Evolutionary conservation across 2,888 invertebrate genomes (phyloP).

Genomic region (Tenodera sinensis): DNA sequence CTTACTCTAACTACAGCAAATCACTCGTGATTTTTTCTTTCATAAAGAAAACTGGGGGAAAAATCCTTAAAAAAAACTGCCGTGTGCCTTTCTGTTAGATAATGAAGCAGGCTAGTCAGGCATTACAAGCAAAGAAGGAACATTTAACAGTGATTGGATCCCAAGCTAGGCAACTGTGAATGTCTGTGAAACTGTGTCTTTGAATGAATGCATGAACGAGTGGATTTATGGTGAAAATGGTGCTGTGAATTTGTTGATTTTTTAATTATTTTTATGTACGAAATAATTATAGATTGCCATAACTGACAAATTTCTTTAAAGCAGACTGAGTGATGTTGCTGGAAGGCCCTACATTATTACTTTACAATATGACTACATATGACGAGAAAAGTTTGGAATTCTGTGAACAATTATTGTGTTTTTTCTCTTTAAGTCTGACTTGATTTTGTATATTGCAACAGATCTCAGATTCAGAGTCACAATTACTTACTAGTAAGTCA

Average conservation of each 20-base stretch:
- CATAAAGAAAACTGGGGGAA: neutral
- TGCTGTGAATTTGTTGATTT: slow-evolving; percentile 20
- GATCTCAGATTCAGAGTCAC: neutral
- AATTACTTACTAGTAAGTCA: too few species aligned
- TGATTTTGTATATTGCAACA: neutral
- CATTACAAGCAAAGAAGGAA: neutral
- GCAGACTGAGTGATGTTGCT: neutral
- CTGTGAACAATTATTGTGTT: too few species aligned
- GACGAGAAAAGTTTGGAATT: neutral
- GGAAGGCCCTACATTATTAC: neutral
- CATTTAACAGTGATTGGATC: neutral
- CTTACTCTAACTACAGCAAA: neutral
- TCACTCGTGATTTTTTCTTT: neutral
- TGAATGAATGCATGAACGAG: neutral
- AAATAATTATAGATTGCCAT: neutral
- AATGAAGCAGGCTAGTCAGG: slow-evolving; percentile 20
- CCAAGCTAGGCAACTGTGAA: neutral
- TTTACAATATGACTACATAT: neutral
- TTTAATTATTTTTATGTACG: neutral
- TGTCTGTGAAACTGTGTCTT: neutral
- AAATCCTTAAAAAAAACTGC: neutral
- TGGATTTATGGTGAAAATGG: slow-evolving; percentile 6
- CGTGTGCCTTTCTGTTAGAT: slow-evolving; percentile 19
- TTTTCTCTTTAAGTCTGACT: neutral
- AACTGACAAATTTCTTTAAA: neutral